A percentile compares a stretch with the other conserved stretches of the same genome.
Evolutionary conservation across 2,797 vertebrate species (phyloP).

Genomic region (Garrulus glandarius): DNA sequence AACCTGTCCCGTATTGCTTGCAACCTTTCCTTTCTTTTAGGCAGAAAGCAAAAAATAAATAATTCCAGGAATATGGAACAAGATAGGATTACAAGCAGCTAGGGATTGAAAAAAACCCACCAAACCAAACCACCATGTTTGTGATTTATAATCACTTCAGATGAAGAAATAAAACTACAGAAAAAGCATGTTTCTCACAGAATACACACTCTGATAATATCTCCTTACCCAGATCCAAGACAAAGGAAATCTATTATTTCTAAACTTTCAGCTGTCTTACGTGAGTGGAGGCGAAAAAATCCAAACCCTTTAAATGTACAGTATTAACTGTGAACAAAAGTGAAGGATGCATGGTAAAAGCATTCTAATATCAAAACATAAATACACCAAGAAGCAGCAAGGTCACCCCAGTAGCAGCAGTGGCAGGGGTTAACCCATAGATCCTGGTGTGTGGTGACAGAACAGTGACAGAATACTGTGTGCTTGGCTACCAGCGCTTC

Average conservation of each 20-base stretch:
- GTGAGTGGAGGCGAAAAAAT: rapidly evolving
- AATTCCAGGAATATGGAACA: background rate
- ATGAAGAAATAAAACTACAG: background rate
- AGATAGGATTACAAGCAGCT: background rate
- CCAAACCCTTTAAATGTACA: background rate
- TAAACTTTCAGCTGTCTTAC: background rate
- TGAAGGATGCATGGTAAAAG: background rate
- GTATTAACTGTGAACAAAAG: background rate
- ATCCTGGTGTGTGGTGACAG: background rate
- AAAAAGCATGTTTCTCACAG: background rate
- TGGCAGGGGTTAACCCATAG: background rate
- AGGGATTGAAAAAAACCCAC: background rate
- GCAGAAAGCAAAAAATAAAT: background rate
- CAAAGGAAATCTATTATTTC: background rate
- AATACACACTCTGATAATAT: background rate
- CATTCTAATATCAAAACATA: background rate
- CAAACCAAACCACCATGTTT: background rate
- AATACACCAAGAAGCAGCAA: background rate
- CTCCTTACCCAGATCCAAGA: background rate
- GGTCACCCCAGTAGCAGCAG: background rate
- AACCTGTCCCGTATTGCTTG: background rate
- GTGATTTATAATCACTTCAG: background rate
- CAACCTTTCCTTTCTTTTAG: background rate
- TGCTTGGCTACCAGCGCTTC: slow-evolving; percentile 8
- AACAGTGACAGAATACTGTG: background rate